phyloP scores from a whole-genome alignment of 2,888 invertebrate species.

The Drosophila paranaensis region DNA sequence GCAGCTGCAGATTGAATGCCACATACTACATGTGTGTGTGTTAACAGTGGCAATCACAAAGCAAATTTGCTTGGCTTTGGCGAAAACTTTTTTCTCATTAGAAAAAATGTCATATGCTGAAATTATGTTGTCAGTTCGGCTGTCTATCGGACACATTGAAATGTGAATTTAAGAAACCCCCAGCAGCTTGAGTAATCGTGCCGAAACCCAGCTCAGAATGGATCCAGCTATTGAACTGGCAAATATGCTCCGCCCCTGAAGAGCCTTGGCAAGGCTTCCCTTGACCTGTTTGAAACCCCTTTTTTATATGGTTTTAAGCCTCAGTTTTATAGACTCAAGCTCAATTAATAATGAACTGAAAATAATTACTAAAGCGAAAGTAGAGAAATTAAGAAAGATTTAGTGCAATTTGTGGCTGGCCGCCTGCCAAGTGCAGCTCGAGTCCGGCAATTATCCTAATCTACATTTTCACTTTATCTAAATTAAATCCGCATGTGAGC shows the following conservation, averaged over 20 bases:
- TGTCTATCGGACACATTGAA: conserved; percentile 53
- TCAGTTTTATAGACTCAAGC: no score
- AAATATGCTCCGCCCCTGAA: not conserved
- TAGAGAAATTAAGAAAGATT: conserved; percentile 42
- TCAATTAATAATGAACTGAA: conserved; percentile 4
- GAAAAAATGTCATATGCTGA: conserved; percentile 71
- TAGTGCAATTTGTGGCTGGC: conserved; percentile 43
- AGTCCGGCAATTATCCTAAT: conserved; percentile 68
- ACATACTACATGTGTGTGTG: conserved; percentile 11
- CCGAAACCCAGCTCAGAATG: conserved; percentile 4
- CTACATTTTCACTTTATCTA: conserved; percentile 67
- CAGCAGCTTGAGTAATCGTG: conserved; percentile 48
- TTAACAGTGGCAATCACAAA: conserved; percentile 60
- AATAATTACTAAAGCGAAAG: not conserved
- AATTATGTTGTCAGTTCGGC: conserved; percentile 74
- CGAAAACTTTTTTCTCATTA: conserved; percentile 66
- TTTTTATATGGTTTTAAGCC: no score
- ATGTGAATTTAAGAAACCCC: conserved; percentile 33
- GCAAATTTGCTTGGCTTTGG: conserved; percentile 52
- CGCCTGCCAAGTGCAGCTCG: conserved; percentile 27
- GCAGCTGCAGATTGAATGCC: conserved; percentile 44
- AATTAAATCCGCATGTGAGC: conserved; percentile 66
- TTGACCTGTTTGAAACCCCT: not conserved
- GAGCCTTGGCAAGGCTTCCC: not conserved
- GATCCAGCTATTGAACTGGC: conserved; percentile 1